A percentile compares a stretch with the other conserved stretches of the same genome.
phyloP scores from a whole-genome alignment of 1,140 invertebrate genomes.

The Eufriesea mexicana region DNA sequence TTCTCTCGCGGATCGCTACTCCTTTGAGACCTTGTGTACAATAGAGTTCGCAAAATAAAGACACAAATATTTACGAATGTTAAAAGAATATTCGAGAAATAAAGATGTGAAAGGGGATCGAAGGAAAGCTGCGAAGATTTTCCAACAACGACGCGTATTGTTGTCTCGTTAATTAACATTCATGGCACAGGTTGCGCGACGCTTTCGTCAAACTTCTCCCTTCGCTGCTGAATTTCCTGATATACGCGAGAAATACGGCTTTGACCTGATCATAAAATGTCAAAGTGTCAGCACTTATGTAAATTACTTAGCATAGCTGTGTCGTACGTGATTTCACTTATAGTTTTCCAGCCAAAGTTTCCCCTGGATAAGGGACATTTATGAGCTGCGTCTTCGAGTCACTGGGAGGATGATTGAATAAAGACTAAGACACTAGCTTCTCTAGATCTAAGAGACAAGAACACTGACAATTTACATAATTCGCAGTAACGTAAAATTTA shows the following conservation, averaged over 20 bases:
- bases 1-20: background rate
- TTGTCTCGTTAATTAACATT: constrained; percentile 25
- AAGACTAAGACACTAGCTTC: background rate
- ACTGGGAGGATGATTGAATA: too few species aligned
- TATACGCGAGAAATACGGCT: background rate
- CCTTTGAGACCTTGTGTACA: too few species aligned
- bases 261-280: constrained; percentile 6
- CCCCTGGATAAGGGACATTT: background rate
- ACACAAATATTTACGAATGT: too few species aligned
- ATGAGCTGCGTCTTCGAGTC: background rate
- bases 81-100: background rate
- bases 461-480: too few species aligned
- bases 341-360: background rate
- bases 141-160: background rate
- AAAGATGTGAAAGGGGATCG: background rate
- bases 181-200: background rate
- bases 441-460: too few species aligned
- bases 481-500: too few species aligned
- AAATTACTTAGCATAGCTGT: constrained; percentile 1
- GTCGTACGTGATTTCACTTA: background rate
- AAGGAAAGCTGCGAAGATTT: background rate
- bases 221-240: background rate
- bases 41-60: too few species aligned
- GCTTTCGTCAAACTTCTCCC: constrained; percentile 5
- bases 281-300: constrained; percentile 1